Evolutionary conservation across 2,888 invertebrate genomes (phyloP), one percentile per base, ranked within the genome.

Genomic region (Sarcophaga rosellei): DNA sequence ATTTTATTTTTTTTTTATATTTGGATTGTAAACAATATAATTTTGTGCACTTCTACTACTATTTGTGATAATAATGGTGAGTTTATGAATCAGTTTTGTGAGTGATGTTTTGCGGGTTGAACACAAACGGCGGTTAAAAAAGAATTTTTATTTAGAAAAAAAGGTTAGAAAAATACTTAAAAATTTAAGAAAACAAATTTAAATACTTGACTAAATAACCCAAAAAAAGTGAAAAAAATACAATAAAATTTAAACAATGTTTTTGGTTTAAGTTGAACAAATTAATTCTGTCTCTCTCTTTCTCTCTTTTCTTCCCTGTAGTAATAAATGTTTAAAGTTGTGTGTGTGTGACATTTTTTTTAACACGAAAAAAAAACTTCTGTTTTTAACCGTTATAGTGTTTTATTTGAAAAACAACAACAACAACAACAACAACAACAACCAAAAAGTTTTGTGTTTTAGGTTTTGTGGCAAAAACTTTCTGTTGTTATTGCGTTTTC

Each of bases 21-120:
- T 72, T 45, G 17, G 12, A 23, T 53, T 61, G 81, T 78, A 77
- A 78, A 78, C 69, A 75, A 74, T 65, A 65, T 70, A 78, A 81
- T 61, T 35, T 35, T 80, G 62, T 53, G 12, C 53, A 53, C 53
- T 53, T 53, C 17, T 15, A 53, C 53, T 15, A 80, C 84, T 75
- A 70, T 75, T 81, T 86, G 86, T 86, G 84, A 86, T 86, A 81
- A 78, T 75, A 84, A 77, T 84, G 86, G 84, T 86, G 86, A 83
- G 84, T 86, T 84, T 81, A 63, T 62, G 77, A 86, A 81, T 84
- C 84, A 86, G 86, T 86, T 86, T 86, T 84, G 83, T 84, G 84
- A 86, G 86, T 86, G 73, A 84, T 84, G 86, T 86, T 86, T 86
- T 83, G 86, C 84, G 80, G 74, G 81, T 78, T 78, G 74, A 84